Percentiles rank a stretch among this genome's conserved stretches.
Evolutionary conservation across 2,888 invertebrate species (phyloP).

Genomic region (Tribolium freemani): DNA sequence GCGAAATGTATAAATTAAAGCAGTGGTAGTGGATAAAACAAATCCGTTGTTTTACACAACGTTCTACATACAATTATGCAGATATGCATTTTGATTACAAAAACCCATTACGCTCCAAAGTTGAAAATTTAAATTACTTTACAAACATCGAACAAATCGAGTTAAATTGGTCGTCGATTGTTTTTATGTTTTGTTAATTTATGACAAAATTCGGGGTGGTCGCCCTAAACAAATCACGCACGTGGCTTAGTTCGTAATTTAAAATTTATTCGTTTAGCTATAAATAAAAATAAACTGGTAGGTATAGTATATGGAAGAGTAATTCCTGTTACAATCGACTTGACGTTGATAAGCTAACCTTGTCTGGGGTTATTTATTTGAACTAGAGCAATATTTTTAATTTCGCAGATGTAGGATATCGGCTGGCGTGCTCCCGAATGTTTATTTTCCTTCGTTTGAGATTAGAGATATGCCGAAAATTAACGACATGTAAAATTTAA

Average conservation of each 20-base stretch:
- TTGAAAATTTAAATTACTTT: background rate
- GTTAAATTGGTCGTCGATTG: background rate
- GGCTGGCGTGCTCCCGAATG: background rate
- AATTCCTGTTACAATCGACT: background rate
- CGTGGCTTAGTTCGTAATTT: too few species aligned
- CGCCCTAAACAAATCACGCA: too few species aligned
- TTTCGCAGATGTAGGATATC: background rate
- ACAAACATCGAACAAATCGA: background rate
- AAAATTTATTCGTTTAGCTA: too few species aligned
- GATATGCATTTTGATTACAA: background rate
- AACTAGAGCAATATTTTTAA: background rate
- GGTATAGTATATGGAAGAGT: background rate
- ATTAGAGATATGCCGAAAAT: conserved; percentile 18
- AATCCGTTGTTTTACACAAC: background rate
- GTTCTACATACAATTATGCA: background rate
- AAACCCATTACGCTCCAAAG: background rate
- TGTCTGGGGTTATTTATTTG: background rate
- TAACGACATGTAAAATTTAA: background rate
- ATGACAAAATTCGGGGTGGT: too few species aligned
- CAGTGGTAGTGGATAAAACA: background rate
- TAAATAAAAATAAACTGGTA: background rate
- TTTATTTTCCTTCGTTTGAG: conserved; percentile 14
- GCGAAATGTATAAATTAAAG: background rate
- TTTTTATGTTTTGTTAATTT: too few species aligned
- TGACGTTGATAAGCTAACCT: background rate